Base-by-base conservation (phyloP, 2,113 vertebrate genomes). In the Chrysochloris asiatica region DNA sequence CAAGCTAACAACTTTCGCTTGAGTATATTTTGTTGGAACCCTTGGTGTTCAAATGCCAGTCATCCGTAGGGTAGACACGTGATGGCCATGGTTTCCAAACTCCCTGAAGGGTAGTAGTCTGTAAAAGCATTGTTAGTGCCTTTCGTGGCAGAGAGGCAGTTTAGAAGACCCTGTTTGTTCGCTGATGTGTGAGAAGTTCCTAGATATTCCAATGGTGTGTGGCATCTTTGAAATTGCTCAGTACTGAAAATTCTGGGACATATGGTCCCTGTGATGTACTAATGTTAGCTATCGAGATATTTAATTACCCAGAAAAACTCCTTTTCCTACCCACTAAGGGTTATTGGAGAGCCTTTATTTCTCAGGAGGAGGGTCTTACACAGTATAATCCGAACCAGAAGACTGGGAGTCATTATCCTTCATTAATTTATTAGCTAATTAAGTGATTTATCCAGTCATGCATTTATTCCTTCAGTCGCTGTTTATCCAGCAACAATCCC, bases 301-400 rank as follows among this genome's bases (percentile, higher is more conserved):
- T 93, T 94, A 95, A 95, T 95, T 94, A 86, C 83, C 81, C 73
- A 90, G 94, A 93, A 95, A 94, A 86, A 73, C 8, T 24, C 61
- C 77, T 54, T 85, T 94, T 83, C 59, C 86, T 77, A 30, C 73
- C 50, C 80, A 84, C 43, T 45, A 5, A 8, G 41, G 67, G 89
- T 83, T 90, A 56, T 65, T 75, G 75, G 80, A 86, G 76, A 83
- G 75, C 83, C 80, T 90, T 9, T 72, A 65, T 92, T 91, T 86
- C 86, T 96, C 82, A 47, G 79, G 82, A 91, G 80, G 69, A 91
- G 80, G 80, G 80, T 83, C 59, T 81, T 67, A 36, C n/a, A 52
- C 19, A 36, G 81, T 89, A 7, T 92, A 85, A 87, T 86, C 86
- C 6, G 0, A 80, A 88, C 75, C 79, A 63, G 86, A 76, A 93